Conservation (phyloP, 2,113 vertebrate species). For the Clarias macrocephalus region DNA sequence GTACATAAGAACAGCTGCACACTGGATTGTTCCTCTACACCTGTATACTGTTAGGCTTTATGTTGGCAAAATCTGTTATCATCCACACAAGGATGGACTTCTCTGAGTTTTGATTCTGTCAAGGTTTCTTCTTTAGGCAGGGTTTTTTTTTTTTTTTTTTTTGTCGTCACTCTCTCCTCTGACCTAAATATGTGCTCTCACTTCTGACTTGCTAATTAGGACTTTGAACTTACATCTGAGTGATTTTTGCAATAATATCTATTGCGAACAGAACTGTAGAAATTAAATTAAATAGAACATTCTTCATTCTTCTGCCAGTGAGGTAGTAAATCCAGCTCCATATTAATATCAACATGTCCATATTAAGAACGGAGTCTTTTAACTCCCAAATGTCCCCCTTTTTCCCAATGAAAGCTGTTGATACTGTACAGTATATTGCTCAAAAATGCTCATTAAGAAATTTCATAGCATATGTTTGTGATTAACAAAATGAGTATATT, state of each 20-base stretch:
- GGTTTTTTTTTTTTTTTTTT: neutral
- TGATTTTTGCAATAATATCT: neutral
- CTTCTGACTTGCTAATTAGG: neutral
- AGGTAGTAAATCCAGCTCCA: neutral
- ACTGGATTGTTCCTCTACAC: neutral
- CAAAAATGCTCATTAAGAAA: no score
- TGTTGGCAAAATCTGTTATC: neutral
- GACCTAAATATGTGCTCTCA: neutral
- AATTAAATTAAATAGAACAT: no score
- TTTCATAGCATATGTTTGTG: no score
- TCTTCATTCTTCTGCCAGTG: neutral
- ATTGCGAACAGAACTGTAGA: no score
- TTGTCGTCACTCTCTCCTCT: neutral
- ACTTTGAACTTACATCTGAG: neutral
- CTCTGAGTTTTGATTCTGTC: neutral
- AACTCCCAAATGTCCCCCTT: neutral
- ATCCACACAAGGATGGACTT: neutral
- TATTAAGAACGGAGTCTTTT: neutral
- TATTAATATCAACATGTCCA: neutral
- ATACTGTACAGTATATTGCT: no score
- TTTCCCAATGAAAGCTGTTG: no score
- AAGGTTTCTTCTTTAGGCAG: neutral
- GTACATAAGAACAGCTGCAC: neutral
- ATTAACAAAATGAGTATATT: no score
- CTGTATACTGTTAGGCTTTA: neutral